phyloP scores from a whole-genome alignment of 2,113 vertebrate species.

The Ailurus styani region DNA sequence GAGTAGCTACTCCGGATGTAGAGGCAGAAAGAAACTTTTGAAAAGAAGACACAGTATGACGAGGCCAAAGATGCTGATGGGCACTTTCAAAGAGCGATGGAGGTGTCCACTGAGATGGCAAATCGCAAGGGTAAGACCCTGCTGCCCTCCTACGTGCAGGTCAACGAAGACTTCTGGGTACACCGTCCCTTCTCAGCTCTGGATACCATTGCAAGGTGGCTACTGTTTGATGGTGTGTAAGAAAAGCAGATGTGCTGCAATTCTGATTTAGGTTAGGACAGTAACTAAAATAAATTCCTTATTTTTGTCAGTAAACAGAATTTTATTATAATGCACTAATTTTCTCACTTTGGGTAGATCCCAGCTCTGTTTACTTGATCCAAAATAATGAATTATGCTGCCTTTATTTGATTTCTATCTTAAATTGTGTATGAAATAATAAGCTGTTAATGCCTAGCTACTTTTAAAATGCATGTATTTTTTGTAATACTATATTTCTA shows the following conservation, averaged over 20 bases:
- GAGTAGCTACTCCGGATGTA: fast-evolving
- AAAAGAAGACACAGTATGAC: background rate
- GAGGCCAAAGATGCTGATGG: fast-evolving
- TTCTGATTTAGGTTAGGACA: background rate
- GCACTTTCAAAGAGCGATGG: background rate
- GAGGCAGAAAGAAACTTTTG: too few relatives aligned
- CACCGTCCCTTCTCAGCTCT: too few relatives aligned
- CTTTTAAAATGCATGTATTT: background rate
- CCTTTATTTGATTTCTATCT: background rate
- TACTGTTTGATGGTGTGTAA: background rate
- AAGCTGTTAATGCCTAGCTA: background rate
- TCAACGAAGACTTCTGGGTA: background rate
- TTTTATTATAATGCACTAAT: background rate
- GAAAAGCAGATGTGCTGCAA: background rate
- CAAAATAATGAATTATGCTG: background rate
- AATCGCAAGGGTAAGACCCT: fast-evolving
- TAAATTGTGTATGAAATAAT: background rate
- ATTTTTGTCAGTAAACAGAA: background rate
- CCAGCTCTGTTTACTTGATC: background rate
- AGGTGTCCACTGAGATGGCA: fast-evolving
- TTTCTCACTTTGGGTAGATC: background rate
- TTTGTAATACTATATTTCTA: background rate
- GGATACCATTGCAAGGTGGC: fast-evolving
- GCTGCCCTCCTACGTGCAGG: fast-evolving
- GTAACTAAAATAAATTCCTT: background rate